Base-by-base conservation (phyloP, 2,888 invertebrate species). In the Lithophane ornitopus region DNA sequence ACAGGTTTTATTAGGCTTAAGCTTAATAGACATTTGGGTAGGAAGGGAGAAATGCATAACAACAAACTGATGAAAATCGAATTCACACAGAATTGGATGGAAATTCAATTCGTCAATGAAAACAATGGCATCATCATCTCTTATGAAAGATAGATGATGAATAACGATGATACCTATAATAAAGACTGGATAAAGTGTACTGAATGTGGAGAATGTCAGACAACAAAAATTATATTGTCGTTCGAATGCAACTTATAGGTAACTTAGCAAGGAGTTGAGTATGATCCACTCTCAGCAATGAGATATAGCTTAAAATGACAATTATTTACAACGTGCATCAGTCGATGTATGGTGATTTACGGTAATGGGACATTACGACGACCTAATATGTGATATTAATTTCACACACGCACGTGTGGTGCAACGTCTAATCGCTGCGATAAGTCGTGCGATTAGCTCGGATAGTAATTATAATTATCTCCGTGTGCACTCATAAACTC, bases 381-480 rank as follows among this genome's bases (percentile, higher is more conserved):
- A 66, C 49, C 14, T 70, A 69, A 65, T 66, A 34, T 4, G 34
- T 34, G 28, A 66, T 70, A 67, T 39, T 46, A 26, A 34, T 70
- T 52, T 12, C 6, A 52, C 80, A 58, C 54, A 34, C 12, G 49
- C 58, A 19, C 58, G 34, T 44, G 26, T 52, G 56, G 34, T 28
- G 41, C 69, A 39, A 19, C 56, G n/a, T n/a, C 12, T 78, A 73
- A 71, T 71, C 46, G 69, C 70, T 34, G 70, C 69, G 73, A 78
- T 78, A 78, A 85, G 62, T 70, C 62, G 58, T 46, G 39, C 69
- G 41, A 77, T 72, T 70, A 77, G 14, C 49, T 49, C 49, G 49
- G 19, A 8, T 16, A 46, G 16, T n/a, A 16, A 62, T 41, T 28
- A 14, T 61, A 65, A 80, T 80, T 80, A 54, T 63, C 39, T 74